Evolutionary conservation across 2,797 vertebrate species (phyloP), one percentile per base, ranked within the genome.

Genomic region (Hirundo rustica): DNA sequence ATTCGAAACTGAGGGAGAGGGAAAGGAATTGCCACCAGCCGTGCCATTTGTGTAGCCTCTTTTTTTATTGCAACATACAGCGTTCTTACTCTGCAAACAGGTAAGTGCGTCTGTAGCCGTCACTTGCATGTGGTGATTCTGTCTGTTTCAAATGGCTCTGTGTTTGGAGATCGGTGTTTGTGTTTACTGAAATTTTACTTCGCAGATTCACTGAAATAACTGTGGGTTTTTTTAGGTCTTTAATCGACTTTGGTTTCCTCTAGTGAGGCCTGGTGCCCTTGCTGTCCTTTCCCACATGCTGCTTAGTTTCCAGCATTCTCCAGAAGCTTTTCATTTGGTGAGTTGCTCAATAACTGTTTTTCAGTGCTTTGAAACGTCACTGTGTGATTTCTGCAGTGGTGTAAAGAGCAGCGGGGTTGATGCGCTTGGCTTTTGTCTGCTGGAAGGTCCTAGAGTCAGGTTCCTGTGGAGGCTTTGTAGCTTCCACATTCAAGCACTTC

Each of bases 291-390:
- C 99, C 83, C 99, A 99, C 86, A 99, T 99, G 99, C 98, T 99
- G 94, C 98, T 99, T 89, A 99, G 99, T 97, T 99, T 99, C 98
- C 99, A 99, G 97, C 99, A 99, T 97, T 99, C 99, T 97, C 99
- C 99, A 30, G 99, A 99, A 97, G 99, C 99, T 83, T 99, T 99
- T 97, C 99, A 99, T 97, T 97, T 99, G 99, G 99, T 99, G 97
- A 98, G 99, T 96, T 85, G 30, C 14, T 53, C 42, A 84, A 71
- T 47, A 57, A 55, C 58, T 78, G 32, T 4, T n/a, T 92, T 89
- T 76, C 32, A 55, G 2, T 54, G 84, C 60, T 71, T 82, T 50
- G 25, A 57, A 45, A 44, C 70, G 29, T 57, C 34, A 10, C n/a
- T 92, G 2, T 0, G 13, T 40, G 9, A 64, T 42, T 95, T 88